Conservation (phyloP, 2,888 invertebrate genomes). For the Parthenolecanium corni region DNA sequence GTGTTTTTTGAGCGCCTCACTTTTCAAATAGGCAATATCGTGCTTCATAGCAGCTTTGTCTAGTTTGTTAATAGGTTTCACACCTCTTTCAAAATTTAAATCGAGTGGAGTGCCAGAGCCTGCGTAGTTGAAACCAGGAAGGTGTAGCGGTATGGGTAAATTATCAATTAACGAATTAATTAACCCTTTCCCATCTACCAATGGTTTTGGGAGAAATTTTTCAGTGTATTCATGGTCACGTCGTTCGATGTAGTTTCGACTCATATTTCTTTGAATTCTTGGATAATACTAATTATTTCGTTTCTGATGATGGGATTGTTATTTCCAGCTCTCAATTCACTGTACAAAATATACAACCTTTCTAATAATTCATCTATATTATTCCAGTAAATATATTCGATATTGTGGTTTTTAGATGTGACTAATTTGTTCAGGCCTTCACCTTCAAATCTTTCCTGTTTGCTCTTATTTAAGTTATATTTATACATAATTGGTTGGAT, state of each 20-base stretch:
- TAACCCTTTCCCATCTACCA: conserved; percentile 13
- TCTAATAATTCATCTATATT: conserved; percentile 11
- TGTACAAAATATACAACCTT: neutral
- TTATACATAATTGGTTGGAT: neutral
- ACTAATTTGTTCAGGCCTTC: neutral
- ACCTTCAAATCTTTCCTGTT: too few species aligned
- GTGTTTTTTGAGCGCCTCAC: conserved; percentile 7
- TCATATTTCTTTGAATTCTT: conserved; percentile 9
- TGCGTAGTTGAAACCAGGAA: conserved; percentile 15
- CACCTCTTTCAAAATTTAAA: conserved; percentile 17
- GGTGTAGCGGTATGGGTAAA: conserved; percentile 25
- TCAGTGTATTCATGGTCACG: too few species aligned
- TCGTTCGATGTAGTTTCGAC: too few species aligned
- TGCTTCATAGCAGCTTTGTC: conserved; percentile 12
- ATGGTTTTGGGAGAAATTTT: neutral
- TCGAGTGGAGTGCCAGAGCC: conserved; percentile 29
- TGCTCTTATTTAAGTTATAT: neutral
- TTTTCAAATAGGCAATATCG: conserved; percentile 14
- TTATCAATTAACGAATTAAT: conserved; percentile 26
- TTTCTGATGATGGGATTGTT: neutral
- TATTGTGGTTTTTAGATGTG: neutral
- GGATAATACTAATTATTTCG: conserved; percentile 6
- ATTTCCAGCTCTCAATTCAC: too few species aligned
- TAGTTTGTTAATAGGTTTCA: conserved; percentile 14
- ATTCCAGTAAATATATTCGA: conserved; percentile 9